A percentile compares a stretch with the other conserved stretches of the same genome.
Conservation (phyloP, 2,113 vertebrate species). For the Pimephales promelas region DNA sequence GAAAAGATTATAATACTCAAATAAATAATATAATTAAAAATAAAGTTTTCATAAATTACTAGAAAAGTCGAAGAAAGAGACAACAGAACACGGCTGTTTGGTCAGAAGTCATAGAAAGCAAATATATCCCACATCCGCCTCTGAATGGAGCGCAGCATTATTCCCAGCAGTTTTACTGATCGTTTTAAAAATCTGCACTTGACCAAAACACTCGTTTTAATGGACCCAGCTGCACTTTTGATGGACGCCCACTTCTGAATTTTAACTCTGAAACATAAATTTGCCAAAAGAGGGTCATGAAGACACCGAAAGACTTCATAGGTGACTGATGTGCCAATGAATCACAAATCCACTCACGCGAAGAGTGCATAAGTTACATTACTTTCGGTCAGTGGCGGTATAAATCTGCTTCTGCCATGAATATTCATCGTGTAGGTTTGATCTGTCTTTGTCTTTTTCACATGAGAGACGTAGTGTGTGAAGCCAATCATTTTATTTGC, state of each 20-base stretch:
- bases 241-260: slow-evolving; percentile 13
- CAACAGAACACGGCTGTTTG: neutral
- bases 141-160: slow-evolving; percentile 20
- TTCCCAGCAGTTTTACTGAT: neutral
- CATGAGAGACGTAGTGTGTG: slow-evolving; percentile 20
- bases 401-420: slow-evolving; percentile 47
- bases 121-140: neutral
- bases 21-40: neutral
- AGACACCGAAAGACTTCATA: slow-evolving; percentile 16
- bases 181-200: slow-evolving; percentile 12
- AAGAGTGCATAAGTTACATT: slow-evolving; percentile 19
- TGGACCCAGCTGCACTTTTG: slow-evolving; percentile 20
- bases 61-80: neutral
- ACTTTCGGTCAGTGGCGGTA: slow-evolving; percentile 27
- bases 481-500: slow-evolving; percentile 34
- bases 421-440: slow-evolving; percentile 41
- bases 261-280: slow-evolving; percentile 18
- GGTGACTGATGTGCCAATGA: slow-evolving; percentile 13
- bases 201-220: slow-evolving; percentile 19
- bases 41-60: neutral
- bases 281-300: slow-evolving; percentile 22
- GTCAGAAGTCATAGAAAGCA: neutral
- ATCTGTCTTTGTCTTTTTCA: slow-evolving; percentile 14
- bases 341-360: slow-evolving; percentile 12
- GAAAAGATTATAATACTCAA: neutral